Base-by-base conservation (phyloP, 2,888 invertebrate genomes). In the Ectemnius cavifrons region DNA sequence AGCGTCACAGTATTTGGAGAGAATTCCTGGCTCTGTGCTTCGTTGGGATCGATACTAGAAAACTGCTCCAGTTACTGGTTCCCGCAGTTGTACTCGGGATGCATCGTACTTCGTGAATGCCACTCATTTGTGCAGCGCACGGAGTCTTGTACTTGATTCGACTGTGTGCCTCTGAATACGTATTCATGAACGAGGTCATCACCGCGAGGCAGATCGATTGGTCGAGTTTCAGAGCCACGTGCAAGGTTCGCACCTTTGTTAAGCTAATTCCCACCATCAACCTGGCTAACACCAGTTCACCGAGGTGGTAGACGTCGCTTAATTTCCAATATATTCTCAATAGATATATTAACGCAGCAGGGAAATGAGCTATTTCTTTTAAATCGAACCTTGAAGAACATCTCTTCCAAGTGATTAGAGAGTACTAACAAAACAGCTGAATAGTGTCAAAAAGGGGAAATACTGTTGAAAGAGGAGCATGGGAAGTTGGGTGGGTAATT, bases 401-500 rank as follows among this genome's bases (percentile, higher is more conserved):
- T 23, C 23, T 23, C 3, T 23, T 23, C 3, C 23, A 23, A 47
- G n/a, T 0, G 47, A n/a, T 11, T 47, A 47, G 4, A 47, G 47
- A 8, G n/a, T 4, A 47, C 4, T 47, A 47, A 47, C 13, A 47
- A 47, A 14, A 47, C 11, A 47, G n/a, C 2, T 52, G 63, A 52
- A 16, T 37, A 57, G 69, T 52, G 58, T 20, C 60, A 64, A 80
- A 73, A 64, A 67, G 57, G 75, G 73, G 77, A 71, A 23, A 73
- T 69, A 67, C 73, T 63, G 57, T 65, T 56, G 67, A 63, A 59
- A 59, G 13, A 18, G 58, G 58, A n/a, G 6, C 62, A 16, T 2
- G 52, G 66, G 63, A 81, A 80, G 81, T 80, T 80, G 78, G 76
- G 67, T 78, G 75, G 76, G 64, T 75, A 81, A 80, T 81, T 81